Conservation (phyloP, 2,888 invertebrate genomes). For the Blastobasis lacticolella region DNA sequence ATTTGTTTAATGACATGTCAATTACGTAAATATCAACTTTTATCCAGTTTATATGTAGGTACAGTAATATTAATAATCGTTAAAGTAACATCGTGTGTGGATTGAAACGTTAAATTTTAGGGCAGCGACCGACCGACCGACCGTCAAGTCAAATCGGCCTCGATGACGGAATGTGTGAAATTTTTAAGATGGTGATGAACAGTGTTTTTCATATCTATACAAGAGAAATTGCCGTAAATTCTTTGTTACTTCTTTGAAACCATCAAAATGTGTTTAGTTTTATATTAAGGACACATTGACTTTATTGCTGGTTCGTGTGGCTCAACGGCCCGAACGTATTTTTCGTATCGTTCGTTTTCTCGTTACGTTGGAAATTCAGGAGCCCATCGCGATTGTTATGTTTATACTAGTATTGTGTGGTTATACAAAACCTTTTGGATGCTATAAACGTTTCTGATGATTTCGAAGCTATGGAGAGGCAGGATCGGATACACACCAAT, state of each 20-base stretch:
- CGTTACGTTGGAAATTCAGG: slow-evolving; percentile 63
- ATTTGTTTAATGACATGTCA: too few relatives aligned
- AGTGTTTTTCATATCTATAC: slow-evolving; percentile 51
- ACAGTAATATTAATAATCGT: not conserved
- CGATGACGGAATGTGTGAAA: slow-evolving; percentile 73
- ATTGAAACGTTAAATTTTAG: slow-evolving; percentile 34
- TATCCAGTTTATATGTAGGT: too few relatives aligned
- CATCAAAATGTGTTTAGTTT: slow-evolving; percentile 32
- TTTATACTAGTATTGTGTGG: slow-evolving; percentile 54
- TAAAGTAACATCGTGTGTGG: slow-evolving; percentile 25
- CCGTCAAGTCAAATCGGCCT: slow-evolving; percentile 45
- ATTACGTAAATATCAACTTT: too few relatives aligned
- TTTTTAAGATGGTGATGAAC: slow-evolving; percentile 68
- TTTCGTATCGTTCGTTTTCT: slow-evolving; percentile 59
- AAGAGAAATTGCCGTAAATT: slow-evolving; percentile 35
- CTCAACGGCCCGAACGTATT: slow-evolving; percentile 48
- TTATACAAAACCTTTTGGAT: slow-evolving; percentile 48
- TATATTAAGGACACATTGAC: slow-evolving; percentile 20
- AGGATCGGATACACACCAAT: slow-evolving; percentile 71
- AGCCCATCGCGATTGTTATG: slow-evolving; percentile 67
- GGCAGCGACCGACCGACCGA: slow-evolving; percentile 52
- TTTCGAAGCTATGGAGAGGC: slow-evolving; percentile 65
- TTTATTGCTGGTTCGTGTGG: slow-evolving; percentile 21
- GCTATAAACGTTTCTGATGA: slow-evolving; percentile 68
- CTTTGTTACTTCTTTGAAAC: slow-evolving; percentile 30